A percentile compares a stretch with the other conserved stretches of the same genome.
Conservation (phyloP, 2,797 vertebrate species). For the Anniella stebbinsi region DNA sequence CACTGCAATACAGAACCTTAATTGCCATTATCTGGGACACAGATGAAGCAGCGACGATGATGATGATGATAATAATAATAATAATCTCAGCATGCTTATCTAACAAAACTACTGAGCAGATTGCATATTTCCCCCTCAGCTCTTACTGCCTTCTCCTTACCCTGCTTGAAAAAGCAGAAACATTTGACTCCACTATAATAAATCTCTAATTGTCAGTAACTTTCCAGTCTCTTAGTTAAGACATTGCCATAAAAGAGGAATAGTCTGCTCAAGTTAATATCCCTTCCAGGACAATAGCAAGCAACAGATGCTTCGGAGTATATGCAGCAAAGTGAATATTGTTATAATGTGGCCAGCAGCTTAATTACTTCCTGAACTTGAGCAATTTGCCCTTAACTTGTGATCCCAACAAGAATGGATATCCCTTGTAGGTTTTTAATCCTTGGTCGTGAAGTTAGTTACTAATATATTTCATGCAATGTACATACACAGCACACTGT, state of each 20-base stretch:
- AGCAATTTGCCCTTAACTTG: neutral
- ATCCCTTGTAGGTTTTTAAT: neutral
- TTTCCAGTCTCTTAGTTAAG: neutral
- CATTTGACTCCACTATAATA: neutral
- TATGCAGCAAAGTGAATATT: neutral
- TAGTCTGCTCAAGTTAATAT: slow-evolving; percentile 1
- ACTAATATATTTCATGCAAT: neutral
- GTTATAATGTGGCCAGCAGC: neutral
- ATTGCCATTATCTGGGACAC: neutral
- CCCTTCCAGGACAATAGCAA: slow-evolving; percentile 18
- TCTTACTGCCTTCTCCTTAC: neutral
- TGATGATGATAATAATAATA: neutral
- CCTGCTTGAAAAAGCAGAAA: neutral
- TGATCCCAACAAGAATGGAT: neutral
- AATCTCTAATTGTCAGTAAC: slow-evolving; percentile 23
- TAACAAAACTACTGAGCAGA: neutral
- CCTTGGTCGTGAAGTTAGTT: neutral
- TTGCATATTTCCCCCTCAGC: neutral
- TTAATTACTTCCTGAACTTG: neutral
- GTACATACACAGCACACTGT: accelerated
- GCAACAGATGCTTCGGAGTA: slow-evolving; percentile 16
- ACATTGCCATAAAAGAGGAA: neutral
- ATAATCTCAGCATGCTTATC: neutral
- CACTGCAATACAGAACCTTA: no score
- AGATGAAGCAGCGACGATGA: neutral